These are phyloP conservation scores for Lepidochitona cinerea DNA, from an alignment of 2,888 invertebrate genomes.

Conservation along the genomic window DNA sequence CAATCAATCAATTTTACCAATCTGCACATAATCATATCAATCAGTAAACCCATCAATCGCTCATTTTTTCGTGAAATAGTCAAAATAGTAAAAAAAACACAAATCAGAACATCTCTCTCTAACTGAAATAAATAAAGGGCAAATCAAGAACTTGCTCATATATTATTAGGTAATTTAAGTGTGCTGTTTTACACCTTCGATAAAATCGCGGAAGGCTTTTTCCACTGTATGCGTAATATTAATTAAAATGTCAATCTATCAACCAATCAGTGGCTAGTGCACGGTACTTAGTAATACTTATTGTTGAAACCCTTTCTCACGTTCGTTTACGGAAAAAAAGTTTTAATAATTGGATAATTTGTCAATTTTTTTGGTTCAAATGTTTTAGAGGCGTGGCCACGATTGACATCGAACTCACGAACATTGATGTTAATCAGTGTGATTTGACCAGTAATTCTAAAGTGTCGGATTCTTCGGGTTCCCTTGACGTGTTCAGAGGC, in stretches of 20 bases:
- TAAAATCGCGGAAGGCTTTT: too few relatives aligned
- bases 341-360: not conserved
- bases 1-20: too few relatives aligned
- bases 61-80: too few relatives aligned
- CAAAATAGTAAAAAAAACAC: not conserved
- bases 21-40: not conserved
- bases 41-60: too few relatives aligned
- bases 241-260: too few relatives aligned
- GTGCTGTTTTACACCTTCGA: too few relatives aligned
- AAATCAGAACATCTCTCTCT: not conserved
- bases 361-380: not conserved
- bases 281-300: too few relatives aligned
- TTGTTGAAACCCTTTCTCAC: too few relatives aligned
- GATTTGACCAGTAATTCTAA: constrained; percentile 72
- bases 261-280: too few relatives aligned
- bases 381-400: constrained; percentile 64
- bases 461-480: constrained; percentile 69
- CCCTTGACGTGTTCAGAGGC: constrained; percentile 86
- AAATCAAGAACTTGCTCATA: too few relatives aligned
- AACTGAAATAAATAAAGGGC: not conserved
- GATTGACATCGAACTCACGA: constrained; percentile 69
- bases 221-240: too few relatives aligned
- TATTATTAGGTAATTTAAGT: too few relatives aligned
- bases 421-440: constrained; percentile 82
- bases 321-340: not conserved